Base-by-base conservation (phyloP, 1,140 invertebrate genomes). In the Agraylea sexmaculata region DNA sequence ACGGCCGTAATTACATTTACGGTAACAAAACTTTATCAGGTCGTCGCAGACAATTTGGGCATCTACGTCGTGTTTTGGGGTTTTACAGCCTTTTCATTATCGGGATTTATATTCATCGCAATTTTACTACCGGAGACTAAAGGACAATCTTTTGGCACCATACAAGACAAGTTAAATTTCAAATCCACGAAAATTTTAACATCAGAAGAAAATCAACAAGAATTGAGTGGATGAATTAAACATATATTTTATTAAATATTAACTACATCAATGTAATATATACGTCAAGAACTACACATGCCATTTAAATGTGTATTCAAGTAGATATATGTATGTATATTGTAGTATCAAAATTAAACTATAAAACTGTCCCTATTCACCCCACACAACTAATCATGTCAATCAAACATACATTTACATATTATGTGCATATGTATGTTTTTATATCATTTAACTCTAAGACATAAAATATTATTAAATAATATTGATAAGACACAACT, bases 71-170 rank as follows among this genome's bases (percentile, higher is more conserved):
- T 77, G 0, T 87, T 83, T 60, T 80, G 73, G 66, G 56, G 80
- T 11, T 91, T 91, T 55, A 69, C 78, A 0, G 59, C 73, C 6
- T 63, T 80, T 39, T 80, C 78, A 18, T 51, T 75, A 1, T 44
- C 73, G 2, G 71, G 78, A 29, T 56, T 77, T 0, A 37, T 79
- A 21, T 86, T 79, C 52, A 71, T 78, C 35, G 54, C 75, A 21
- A 55, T 73, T 4, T 65, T 70, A 37, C 65, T 87, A 3, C 83
- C 84, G 0, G 86, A 90, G 62, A 90, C 85, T 1, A 88, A 87
- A 58, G 81, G 80, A 1, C 83, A 83, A 54, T 76, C 78, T 0
- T 70, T 87, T 19, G 75, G 62, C 2, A 55, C 60, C 19, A 68
- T 68, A 49, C 65, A 68, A 45, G 58, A 63, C 33, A 60, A 53